Evolutionary conservation across 2,797 vertebrate species (phyloP).

Genomic region (Adelosebastes latens): DNA sequence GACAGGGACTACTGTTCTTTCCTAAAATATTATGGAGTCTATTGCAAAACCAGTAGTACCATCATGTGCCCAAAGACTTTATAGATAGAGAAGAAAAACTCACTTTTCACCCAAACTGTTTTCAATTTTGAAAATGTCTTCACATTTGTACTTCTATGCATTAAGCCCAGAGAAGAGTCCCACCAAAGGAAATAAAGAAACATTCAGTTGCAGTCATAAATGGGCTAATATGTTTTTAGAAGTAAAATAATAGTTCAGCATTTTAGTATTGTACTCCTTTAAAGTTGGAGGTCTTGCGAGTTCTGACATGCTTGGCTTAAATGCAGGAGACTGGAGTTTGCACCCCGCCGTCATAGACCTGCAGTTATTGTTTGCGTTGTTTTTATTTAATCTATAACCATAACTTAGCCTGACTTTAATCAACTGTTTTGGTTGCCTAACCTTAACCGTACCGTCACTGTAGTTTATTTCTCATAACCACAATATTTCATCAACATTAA

Average conservation of each 20-base stretch:
- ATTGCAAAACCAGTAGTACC: no score
- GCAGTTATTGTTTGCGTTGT: neutral
- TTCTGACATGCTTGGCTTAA: neutral
- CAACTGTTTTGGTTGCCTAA: neutral
- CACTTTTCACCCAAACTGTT: no score
- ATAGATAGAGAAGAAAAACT: no score
- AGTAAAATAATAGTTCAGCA: neutral
- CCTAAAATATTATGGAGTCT: no score
- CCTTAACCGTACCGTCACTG: neutral
- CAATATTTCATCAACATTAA: no score
- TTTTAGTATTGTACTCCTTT: neutral
- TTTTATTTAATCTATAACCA: neutral
- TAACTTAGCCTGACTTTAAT: neutral
- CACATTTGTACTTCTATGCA: no score
- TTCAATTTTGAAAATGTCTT: no score
- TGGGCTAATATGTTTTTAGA: neutral
- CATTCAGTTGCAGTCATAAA: no score
- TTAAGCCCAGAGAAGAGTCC: no score
- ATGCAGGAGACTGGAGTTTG: neutral
- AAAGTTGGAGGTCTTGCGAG: neutral
- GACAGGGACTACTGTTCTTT: no score
- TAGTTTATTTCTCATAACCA: neutral
- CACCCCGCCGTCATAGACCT: neutral
- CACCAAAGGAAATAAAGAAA: no score
- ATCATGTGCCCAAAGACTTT: no score